Conservation (phyloP, 2,113 vertebrate species). For the Hippocampus guttulatus region DNA sequence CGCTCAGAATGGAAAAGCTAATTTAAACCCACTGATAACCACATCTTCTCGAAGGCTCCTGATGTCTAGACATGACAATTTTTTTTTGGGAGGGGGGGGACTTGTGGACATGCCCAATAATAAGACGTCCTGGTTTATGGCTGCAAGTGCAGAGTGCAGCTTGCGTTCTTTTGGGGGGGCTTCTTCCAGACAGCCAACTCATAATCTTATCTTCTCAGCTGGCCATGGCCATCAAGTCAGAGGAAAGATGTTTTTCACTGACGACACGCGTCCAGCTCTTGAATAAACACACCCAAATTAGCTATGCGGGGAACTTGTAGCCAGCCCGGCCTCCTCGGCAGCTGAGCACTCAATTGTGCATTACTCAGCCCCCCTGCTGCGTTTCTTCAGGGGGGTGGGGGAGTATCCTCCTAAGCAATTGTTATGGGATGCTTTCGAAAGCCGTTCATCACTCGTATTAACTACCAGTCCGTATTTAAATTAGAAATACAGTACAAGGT, state of each 20-base stretch:
- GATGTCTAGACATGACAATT: slow-evolving; percentile 11
- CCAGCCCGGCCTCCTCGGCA: slow-evolving; percentile 35
- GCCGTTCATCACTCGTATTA: neutral
- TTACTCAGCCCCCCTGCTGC: slow-evolving; percentile 19
- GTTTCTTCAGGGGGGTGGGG: slow-evolving; percentile 37
- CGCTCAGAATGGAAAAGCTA: neutral
- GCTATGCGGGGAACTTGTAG: slow-evolving; percentile 56
- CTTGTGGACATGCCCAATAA: slow-evolving; percentile 12
- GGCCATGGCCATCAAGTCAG: slow-evolving; percentile 37
- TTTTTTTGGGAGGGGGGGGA: neutral
- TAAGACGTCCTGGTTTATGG: slow-evolving; percentile 23
- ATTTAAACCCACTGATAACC: neutral
- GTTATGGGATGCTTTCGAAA: neutral
- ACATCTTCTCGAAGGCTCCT: slow-evolving; percentile 3
- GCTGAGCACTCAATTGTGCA: slow-evolving; percentile 45
- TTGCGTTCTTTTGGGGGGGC: slow-evolving; percentile 27
- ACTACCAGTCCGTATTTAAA: neutral
- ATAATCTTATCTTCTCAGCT: slow-evolving; percentile 55
- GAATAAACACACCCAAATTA: slow-evolving; percentile 60
- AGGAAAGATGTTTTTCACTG: slow-evolving; percentile 22
- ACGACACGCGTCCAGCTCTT: slow-evolving; percentile 24
- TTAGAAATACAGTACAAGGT: neutral
- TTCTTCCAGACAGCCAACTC: slow-evolving; percentile 27
- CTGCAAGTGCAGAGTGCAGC: slow-evolving; percentile 29
- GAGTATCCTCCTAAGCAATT: neutral